These are phyloP conservation scores for Kryptopterus vitreolus DNA, from an alignment of 2,797 vertebrate genomes.

Conservation along the genomic window DNA sequence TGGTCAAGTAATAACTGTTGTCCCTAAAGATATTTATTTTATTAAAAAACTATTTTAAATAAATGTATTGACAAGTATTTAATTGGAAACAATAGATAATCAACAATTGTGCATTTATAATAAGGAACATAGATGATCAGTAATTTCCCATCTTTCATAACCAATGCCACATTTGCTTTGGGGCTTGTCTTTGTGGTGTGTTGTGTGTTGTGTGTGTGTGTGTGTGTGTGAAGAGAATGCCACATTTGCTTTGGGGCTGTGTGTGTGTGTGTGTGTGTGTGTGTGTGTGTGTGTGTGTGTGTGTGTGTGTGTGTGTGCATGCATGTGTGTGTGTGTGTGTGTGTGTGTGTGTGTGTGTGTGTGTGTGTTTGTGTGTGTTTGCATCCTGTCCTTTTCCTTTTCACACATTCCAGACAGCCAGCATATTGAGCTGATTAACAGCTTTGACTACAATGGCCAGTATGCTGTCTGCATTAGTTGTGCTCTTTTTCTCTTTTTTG, in stretches of 20 bases:
- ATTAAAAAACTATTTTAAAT: neutral
- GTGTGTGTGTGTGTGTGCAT: constrained; percentile 16
- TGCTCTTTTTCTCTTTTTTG: constrained; percentile 29
- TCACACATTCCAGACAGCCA: constrained; percentile 74
- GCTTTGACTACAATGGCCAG: constrained; percentile 73
- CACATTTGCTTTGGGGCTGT: too few species aligned
- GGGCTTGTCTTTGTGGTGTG: constrained; percentile 8
- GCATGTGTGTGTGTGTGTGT: constrained; percentile 6
- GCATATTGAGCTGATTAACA: constrained; percentile 79
- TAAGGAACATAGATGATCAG: constrained; percentile 11
- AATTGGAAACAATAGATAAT: neutral
- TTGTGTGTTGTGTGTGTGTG: constrained; percentile 11
- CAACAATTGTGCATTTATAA: neutral
- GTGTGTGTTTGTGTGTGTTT: neutral
- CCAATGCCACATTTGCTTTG: neutral
- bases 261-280: constrained; percentile 14
- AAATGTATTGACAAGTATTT: neutral
- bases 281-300: constrained; percentile 10
- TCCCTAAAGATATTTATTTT: neutral
- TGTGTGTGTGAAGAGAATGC: constrained; percentile 22
- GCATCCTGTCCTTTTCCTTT: constrained; percentile 53
- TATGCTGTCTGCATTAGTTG: constrained; percentile 2
- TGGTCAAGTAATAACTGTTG: neutral
- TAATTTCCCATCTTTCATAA: neutral
- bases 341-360: constrained; percentile 19